Base-by-base conservation (phyloP, 2,888 invertebrate species). In the Parnassius mnemosyne region DNA sequence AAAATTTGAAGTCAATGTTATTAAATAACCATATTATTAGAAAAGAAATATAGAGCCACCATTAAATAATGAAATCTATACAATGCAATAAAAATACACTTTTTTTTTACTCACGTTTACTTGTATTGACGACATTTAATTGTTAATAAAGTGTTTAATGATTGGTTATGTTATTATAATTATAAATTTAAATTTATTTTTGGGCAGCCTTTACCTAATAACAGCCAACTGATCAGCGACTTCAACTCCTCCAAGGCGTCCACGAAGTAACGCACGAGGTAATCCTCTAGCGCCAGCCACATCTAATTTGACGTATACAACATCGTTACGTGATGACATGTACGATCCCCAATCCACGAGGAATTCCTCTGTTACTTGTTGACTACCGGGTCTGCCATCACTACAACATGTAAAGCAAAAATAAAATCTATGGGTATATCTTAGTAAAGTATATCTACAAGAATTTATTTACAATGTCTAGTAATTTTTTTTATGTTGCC, bases 211-310 rank as follows among this genome's bases (percentile, higher is more conserved):
- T 12, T 77, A 94, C 93, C 94, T 95, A 81, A 97, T 92, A 75
- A 96, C 97, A 75, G 95, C 94, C 77, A 98, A 94, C 89, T 98
- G 97, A 92, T 98, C 98, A 76, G 97, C 95, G 50, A 98, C 97
- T 88, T 98, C 98, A 52, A 96, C 95, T 60, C 96, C 96, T 7
- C 98, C 98, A 62, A 98, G 93, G 63, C 95, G 94, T 49, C 95
- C 95, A 78, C 96, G 96, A 55, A 97, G 92, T 66, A 96, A 93
- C 66, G 95, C 94, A 73, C 96, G 95, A 55, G 97, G 97, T 71
- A 97, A 95, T 0, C 95, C 95, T 54, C 94, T 92, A 57, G 96
- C 94, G 41, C 98, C 98, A 58, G 98, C 93, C 16, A 98, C 98
- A 89, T 98, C 98, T 76, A 98, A 92, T 76, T 96, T 94, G 54